phyloP scores from a whole-genome alignment of 2,113 vertebrate genomes.

The Istiophorus platypterus region DNA sequence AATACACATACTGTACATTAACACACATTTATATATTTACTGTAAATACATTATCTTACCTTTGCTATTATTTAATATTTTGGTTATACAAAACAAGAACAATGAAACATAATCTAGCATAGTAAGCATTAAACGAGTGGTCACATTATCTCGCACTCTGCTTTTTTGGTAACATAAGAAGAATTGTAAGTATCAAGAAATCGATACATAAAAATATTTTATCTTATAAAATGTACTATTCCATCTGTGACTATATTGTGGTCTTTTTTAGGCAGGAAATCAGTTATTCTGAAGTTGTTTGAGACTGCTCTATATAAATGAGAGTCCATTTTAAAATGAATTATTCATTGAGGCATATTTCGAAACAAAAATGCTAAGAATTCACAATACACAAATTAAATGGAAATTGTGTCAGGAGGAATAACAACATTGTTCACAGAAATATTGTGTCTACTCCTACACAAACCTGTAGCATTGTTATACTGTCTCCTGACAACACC shows the following conservation, averaged over 20 bases:
- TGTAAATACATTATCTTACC: neutral
- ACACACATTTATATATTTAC: neutral
- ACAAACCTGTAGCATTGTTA: conserved; percentile 12
- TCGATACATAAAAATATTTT: neutral
- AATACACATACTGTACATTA: neutral
- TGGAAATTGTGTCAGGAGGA: neutral
- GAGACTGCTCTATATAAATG: neutral
- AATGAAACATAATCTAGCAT: neutral
- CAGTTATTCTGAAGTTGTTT: neutral
- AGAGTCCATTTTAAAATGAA: neutral
- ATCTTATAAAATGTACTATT: neutral
- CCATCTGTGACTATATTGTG: neutral
- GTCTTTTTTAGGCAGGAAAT: no score
- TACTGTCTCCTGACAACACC: conserved; percentile 13
- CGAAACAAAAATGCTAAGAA: no score
- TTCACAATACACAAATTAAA: neutral
- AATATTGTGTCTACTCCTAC: neutral
- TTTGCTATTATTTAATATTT: neutral
- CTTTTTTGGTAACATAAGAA: neutral
- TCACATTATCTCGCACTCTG: neutral
- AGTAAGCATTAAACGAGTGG: neutral
- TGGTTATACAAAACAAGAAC: neutral
- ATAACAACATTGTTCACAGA: neutral
- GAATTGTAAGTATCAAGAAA: neutral
- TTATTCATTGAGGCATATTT: neutral